Evolutionary conservation across 2,797 vertebrate genomes (phyloP).

Genomic region (Dryobates pubescens): DNA sequence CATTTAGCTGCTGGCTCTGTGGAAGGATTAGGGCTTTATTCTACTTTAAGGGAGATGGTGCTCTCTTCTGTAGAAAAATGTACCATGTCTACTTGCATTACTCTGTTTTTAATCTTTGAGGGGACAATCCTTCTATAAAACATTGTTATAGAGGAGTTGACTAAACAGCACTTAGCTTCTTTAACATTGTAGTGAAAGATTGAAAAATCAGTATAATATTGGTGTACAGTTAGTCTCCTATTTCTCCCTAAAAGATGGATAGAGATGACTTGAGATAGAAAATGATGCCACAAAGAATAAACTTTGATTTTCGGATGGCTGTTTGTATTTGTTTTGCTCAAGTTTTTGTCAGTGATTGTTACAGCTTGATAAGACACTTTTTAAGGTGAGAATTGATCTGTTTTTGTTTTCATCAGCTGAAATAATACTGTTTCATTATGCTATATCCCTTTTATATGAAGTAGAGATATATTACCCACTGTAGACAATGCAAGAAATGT

Average conservation of each 20-base stretch:
- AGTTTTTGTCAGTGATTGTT: neutral
- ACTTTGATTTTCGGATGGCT: neutral
- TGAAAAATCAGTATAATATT: neutral
- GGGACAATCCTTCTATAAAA: neutral
- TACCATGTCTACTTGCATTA: neutral
- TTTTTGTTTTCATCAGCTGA: neutral
- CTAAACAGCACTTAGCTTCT: neutral
- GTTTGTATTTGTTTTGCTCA: neutral
- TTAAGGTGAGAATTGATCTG: constrained; percentile 10
- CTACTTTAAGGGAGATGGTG: neutral
- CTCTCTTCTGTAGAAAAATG: neutral
- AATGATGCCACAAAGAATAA: neutral
- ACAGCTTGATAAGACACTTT: neutral
- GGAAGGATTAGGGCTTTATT: neutral
- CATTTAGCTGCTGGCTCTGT: neutral
- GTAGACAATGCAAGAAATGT: neutral
- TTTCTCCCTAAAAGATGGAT: neutral
- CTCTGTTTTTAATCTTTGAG: neutral
- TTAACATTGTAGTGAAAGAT: neutral
- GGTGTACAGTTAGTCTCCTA: neutral
- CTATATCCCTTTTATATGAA: neutral
- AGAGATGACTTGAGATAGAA: neutral
- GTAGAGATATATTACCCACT: neutral
- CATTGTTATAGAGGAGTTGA: neutral
- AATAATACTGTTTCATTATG: neutral